Evolutionary conservation across 2,888 invertebrate species (phyloP), one percentile per base, ranked within the genome.

Genomic region (Aradus depressus): DNA sequence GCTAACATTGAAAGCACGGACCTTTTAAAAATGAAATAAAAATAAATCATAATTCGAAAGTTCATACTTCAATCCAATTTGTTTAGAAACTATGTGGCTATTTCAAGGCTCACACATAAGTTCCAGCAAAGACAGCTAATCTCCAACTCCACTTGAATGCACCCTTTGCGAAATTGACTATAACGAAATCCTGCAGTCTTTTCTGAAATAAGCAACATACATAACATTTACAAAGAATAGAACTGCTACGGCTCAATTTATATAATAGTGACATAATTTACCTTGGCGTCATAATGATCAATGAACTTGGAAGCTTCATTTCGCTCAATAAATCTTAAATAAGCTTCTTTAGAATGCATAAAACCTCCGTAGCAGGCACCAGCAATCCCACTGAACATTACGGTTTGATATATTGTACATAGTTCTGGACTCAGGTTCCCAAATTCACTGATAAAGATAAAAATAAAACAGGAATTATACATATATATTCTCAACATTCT

Each of bases 241-340:
- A n/a, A n/a, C n/a, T n/a, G n/a, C n/a, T n/a, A n/a, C n/a, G n/a
- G n/a, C n/a, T n/a, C n/a, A n/a, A n/a, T n/a, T n/a, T n/a, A n/a
- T n/a, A n/a, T n/a, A n/a, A n/a, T n/a, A n/a, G n/a, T n/a, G n/a
- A n/a, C n/a, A n/a, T n/a, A 23, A 22, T 18, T 19, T 70, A 80
- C 82, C 71, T 83, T 81, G 3, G 85, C 85, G 47, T 83, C 76
- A 5, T 75, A 64, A 55, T 80, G 79, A 44, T 74, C 74, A 44
- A 68, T 68, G 65, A 80, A 86, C 44, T 73, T 71, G 3, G 84
- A 80, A 6, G 84, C 85, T 69, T 84, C 76, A 67, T 86, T 84
- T 57, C 73, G 80, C 64, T 77, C 77, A 65, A 85, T 76, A 60
- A 84, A 85, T 60, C 77, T 71, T 35, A 77, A 56, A 61, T 81